A percentile compares a stretch with the other conserved stretches of the same genome.
phyloP scores from a whole-genome alignment of 1,140 invertebrate genomes.

The Prorops nasuta region DNA sequence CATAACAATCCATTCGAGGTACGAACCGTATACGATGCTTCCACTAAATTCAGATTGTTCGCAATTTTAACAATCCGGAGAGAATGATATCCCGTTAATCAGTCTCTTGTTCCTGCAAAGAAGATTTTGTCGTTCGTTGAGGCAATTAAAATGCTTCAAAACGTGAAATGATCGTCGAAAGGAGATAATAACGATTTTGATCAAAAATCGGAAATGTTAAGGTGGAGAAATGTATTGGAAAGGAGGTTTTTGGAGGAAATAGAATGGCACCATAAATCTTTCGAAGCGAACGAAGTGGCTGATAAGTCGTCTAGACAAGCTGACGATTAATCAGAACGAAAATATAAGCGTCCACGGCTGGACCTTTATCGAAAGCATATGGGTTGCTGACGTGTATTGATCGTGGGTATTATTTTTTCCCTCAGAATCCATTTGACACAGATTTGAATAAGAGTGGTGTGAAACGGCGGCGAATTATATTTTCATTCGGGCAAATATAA shows the following conservation, averaged over 20 bases:
- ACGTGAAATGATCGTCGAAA: not conserved
- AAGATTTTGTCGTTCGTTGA: too few relatives aligned
- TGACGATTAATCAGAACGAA: constrained; percentile 25
- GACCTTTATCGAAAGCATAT: constrained; percentile 24
- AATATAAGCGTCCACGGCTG: constrained; percentile 22
- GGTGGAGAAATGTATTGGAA: constrained; percentile 2
- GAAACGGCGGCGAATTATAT: not conserved
- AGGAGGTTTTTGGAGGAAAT: constrained; percentile 21
- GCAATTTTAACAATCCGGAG: not conserved
- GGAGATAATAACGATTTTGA: not conserved
- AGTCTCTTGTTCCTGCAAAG: too few relatives aligned
- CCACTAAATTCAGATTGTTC: not conserved
- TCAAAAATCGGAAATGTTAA: constrained; percentile 14
- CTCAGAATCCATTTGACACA: not conserved
- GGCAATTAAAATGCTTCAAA: too few relatives aligned
- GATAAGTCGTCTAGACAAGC: constrained; percentile 27
- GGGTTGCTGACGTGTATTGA: not conserved
- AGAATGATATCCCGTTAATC: too few relatives aligned
- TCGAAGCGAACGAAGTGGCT: constrained; percentile 10
- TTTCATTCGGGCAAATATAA: not conserved
- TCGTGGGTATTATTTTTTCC: not conserved
- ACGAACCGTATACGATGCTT: not conserved
- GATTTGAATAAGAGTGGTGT: too few relatives aligned
- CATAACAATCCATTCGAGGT: not conserved
- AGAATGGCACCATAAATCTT: constrained; percentile 31